Evolutionary conservation across 2,888 invertebrate species (phyloP).

Genomic region (Nesidiocoris tenuis): DNA sequence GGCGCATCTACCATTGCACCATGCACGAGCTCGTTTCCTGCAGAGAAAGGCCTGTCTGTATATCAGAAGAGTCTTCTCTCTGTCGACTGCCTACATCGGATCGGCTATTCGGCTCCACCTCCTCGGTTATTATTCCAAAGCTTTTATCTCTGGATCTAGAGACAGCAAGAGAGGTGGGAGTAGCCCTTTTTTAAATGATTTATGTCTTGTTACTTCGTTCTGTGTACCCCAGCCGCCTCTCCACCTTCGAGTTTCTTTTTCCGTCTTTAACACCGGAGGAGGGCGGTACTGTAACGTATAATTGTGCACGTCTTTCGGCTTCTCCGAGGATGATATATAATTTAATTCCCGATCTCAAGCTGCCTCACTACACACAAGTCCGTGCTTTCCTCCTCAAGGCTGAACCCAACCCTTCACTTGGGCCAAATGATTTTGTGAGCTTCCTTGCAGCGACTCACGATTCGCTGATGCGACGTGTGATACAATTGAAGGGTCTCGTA

Average conservation of each 20-base stretch:
- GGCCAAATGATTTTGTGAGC: neutral
- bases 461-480: neutral
- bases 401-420: neutral
- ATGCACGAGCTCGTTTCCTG: too few species aligned
- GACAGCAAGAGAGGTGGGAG: conserved; percentile 24
- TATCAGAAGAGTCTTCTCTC: neutral
- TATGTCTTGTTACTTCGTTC: conserved; percentile 40
- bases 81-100: neutral
- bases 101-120: neutral
- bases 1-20: too few species aligned
- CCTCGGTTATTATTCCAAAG: neutral
- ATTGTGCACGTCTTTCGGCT: conserved; percentile 38
- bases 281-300: conserved; percentile 37
- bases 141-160: neutral
- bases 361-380: neutral
- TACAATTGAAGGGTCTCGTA: neutral
- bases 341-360: conserved; percentile 29
- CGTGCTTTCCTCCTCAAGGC: neutral
- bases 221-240: conserved; percentile 5
- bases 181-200: conserved; percentile 40
- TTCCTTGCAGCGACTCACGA: neutral
- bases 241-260: neutral
- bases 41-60: neutral
- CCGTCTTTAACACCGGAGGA: conserved; percentile 14
- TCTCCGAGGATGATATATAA: conserved; percentile 36